Base-by-base conservation (phyloP, 2,888 invertebrate species). In the Pseudanteris insignis region DNA sequence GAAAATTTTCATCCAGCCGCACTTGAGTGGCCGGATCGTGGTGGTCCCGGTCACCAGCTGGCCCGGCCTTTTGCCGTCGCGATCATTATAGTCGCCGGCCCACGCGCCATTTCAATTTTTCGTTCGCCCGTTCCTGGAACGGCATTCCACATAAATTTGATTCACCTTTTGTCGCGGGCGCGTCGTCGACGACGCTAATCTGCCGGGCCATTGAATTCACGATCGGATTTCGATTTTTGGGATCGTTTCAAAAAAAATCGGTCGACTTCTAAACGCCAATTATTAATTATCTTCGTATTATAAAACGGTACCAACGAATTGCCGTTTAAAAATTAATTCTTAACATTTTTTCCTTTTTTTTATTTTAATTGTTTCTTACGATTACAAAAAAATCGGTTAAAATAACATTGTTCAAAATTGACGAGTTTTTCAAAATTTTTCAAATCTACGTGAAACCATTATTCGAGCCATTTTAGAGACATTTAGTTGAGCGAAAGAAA, bases 21-120 rank as follows among this genome's bases (percentile, higher is more conserved):
- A 29, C 32, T 32, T 14, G 30, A 33, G 14, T 25, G 33, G 26
- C 40, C 24, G 40, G 32, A 36, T 47, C 46, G 37, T 30, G 62
- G 62, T 62, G 62, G 62, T 62, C 62, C 30, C 57, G 62, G 62
- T 62, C 62, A 25, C 18, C 63, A 59, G 59, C 54, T 63, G 61
- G 46, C 13, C 28, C 40, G 8, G 5, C 41, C 25, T 47, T 43
- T 47, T 57, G 14, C 38, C 37, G 13, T 26, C 30, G 54, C 58
- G 58, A 62, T 51, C 32, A 33, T 29, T 34, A 25, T 15, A 57
- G 47, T 26, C 26, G 41, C 46, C 61, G 47, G 60, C 57, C 57
- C 63, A 48, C 37, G 34, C 38, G 30, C 44, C 53, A 54, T 41
- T 59, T 61, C 34, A 50, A 55, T 46, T 61, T 61, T 55, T 10